phyloP scores from a whole-genome alignment of 2,113 vertebrate species.

The Gnathonemus echidnorhynchus region DNA sequence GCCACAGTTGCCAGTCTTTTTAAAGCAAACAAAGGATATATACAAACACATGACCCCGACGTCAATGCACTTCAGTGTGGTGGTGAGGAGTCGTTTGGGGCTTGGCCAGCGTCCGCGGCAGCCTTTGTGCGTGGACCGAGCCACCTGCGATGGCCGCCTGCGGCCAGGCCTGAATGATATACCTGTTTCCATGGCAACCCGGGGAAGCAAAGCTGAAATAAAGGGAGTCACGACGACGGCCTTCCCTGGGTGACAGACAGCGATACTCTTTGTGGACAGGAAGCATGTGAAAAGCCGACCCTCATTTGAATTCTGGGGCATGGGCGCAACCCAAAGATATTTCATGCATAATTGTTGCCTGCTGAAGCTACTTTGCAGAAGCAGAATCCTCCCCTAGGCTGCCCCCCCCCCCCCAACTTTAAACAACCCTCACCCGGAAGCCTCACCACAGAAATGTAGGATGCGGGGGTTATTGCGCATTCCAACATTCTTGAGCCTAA shows the following conservation, averaged over 20 bases:
- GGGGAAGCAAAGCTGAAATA: conserved; percentile 41
- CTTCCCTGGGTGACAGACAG: conserved; percentile 41
- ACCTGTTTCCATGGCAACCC: conserved; percentile 50
- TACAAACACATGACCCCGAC: too few species aligned
- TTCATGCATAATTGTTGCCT: conserved; percentile 35
- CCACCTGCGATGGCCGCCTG: conserved; percentile 42
- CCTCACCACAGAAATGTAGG: conserved; percentile 32
- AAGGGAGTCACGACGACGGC: conserved; percentile 34
- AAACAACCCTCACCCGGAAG: conserved; percentile 26
- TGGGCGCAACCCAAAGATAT: conserved; percentile 39
- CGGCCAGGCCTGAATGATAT: conserved; percentile 43
- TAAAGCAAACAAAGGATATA: neutral
- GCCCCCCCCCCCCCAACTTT: conserved; percentile 23
- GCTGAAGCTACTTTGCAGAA: conserved; percentile 29
- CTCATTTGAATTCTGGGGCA: conserved; percentile 48
- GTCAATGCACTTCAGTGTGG: neutral
- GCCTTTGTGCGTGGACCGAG: conserved; percentile 32
- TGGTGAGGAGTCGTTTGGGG: neutral
- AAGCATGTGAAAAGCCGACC: conserved; percentile 43
- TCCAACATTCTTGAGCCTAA: conserved; percentile 12
- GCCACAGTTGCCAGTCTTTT: neutral
- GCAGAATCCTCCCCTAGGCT: conserved; percentile 20
- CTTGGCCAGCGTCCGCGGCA: conserved; percentile 23
- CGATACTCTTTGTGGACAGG: conserved; percentile 43
- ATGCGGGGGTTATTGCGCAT: conserved; percentile 29